Evolutionary conservation across 1,140 invertebrate species (phyloP).

Genomic region (Sycophaga agraensis): DNA sequence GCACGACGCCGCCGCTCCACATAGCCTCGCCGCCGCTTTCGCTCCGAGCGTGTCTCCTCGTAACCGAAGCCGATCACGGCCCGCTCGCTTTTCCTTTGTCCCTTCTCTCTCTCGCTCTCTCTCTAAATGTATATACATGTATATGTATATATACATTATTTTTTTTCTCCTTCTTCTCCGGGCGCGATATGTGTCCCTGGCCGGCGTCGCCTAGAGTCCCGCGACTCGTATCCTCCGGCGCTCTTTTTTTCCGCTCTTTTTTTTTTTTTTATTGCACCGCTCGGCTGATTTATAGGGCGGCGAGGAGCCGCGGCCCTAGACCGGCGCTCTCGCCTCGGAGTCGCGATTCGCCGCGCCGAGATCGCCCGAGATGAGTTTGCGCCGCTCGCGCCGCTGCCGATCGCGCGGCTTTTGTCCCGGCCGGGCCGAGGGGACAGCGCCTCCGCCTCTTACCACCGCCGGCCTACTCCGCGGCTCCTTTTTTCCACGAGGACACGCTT

Average conservation of each 20-base stretch:
- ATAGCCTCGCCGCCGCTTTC: background rate
- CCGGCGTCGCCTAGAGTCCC: no score
- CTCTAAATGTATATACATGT: slow-evolving; percentile 9
- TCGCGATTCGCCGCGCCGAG: slow-evolving; percentile 23
- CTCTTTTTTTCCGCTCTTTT: background rate
- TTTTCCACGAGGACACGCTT: no score
- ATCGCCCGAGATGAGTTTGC: slow-evolving; percentile 14
- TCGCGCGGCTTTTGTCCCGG: no score
- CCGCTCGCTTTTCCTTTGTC: slow-evolving; percentile 17
- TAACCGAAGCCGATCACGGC: slow-evolving; percentile 28
- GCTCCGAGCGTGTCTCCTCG: slow-evolving; percentile 27
- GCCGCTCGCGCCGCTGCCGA: no score
- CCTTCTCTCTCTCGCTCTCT: background rate
- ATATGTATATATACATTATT: no score
- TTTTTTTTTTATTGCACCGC: slow-evolving; percentile 13
- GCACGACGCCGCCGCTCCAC: background rate
- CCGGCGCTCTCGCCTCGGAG: no score
- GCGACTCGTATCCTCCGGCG: background rate
- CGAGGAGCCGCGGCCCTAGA: no score
- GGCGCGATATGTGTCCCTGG: no score
- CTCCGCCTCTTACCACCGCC: no score
- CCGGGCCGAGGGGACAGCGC: no score
- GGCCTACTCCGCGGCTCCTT: no score
- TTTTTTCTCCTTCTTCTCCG: no score
- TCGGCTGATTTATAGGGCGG: slow-evolving; percentile 24